These are phyloP conservation scores for Cyclargus thomasi DNA, from an alignment of 1,140 invertebrate genomes.

Conservation along the genomic window DNA sequence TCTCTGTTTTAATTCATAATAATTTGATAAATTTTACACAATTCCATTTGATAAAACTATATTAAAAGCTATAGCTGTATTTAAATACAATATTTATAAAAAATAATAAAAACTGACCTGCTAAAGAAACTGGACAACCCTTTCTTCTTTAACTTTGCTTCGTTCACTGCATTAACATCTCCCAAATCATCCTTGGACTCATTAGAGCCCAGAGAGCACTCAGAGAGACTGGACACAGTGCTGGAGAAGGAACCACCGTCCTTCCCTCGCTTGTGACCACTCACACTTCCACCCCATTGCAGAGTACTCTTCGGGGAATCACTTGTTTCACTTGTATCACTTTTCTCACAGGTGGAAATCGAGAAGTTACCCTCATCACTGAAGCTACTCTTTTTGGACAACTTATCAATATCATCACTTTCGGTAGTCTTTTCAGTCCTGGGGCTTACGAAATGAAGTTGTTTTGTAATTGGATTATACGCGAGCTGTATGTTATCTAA, in stretches of 20 bases:
- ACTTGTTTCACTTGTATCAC: conserved; percentile 70
- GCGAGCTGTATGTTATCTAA: conserved; percentile 72
- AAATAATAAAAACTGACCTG: conserved; percentile 41
- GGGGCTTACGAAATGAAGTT: conserved; percentile 71
- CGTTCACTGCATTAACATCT: conserved; percentile 39
- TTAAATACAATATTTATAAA: no score
- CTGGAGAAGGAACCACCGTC: conserved; percentile 73
- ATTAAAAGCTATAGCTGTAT: no score
- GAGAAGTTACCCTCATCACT: conserved; percentile 73
- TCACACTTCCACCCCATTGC: conserved; percentile 67
- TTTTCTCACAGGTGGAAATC: conserved; percentile 70
- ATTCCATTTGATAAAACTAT: no score
- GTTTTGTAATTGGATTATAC: conserved; percentile 74
- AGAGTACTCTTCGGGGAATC: conserved; percentile 69
- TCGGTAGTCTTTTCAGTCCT: conserved; percentile 52
- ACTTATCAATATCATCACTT: conserved; percentile 57
- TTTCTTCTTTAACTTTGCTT: conserved; percentile 69
- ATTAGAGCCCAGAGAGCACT: conserved; percentile 65
- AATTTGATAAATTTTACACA: no score
- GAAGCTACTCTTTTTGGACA: conserved; percentile 69
- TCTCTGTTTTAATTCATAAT: no score
- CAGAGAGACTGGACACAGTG: conserved; percentile 70
- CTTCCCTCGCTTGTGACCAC: conserved; percentile 67
- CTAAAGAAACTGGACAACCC: conserved; percentile 70
- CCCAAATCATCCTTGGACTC: conserved; percentile 55